Evolutionary conservation across 2,113 vertebrate species (phyloP), one percentile per base, ranked within the genome.

Genomic region (Odontesthes bonariensis): DNA sequence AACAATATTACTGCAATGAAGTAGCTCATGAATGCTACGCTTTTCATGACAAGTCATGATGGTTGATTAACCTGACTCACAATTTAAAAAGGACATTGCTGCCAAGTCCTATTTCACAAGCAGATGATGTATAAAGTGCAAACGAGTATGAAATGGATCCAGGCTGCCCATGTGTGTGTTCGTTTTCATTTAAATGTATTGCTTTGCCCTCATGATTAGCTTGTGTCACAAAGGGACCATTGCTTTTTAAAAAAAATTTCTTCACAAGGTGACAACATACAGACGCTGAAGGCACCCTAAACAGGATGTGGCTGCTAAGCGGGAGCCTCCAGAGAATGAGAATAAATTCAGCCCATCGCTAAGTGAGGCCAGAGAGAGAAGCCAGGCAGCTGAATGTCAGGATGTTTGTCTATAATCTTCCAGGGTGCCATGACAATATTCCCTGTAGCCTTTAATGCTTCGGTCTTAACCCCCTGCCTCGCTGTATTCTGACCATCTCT

Each of bases 221-320:
- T 69, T 1, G 5, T 73, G 67, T 71, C 77, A 85, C 73, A 84
- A 40, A 75, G 81, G 70, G 77, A 75, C 75, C 65, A 4, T 59
- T 51, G 70, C 38, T 75, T 68, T 62, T 78, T 71, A 77, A 8
- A 7, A 76, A 60, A 49, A 67, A 60, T 89, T 91, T 80, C 79
- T n/a, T n/a, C n/a, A n/a, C n/a, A n/a, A 86, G 73, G 83, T 90
- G 76, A 89, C 77, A 88, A 90, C 86, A 89, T 87, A 87, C 79
- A 91, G 60, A 76, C 80, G 73, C 63, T 89, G 89, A 79, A 44
- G 75, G 78, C 74, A 90, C 87, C 74, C 77, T 82, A 89, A 91
- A 92, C 91, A 92, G 91, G 89, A 91, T 91, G 85, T 90, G 83
- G 90, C 86, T 86, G 86, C 85, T 85, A 77, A 89, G 86, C 74